phyloP scores from a whole-genome alignment of 2,888 invertebrate species.

The Cremastinae sp. region DNA sequence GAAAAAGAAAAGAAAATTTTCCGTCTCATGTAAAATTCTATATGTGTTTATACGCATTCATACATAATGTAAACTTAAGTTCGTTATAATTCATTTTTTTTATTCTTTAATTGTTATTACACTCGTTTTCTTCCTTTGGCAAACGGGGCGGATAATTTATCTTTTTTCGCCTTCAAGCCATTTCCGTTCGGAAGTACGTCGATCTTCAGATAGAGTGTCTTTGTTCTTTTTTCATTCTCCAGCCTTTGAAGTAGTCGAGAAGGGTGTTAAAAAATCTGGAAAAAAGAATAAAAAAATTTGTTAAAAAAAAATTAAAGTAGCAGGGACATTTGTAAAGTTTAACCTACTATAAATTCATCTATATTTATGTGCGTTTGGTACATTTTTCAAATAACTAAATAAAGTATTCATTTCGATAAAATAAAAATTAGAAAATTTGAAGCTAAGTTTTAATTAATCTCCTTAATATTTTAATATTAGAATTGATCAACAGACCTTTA shows the following conservation, averaged over 20 bases:
- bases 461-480: neutral
- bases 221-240: conserved; percentile 30
- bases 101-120: conserved; percentile 53
- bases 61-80: conserved; percentile 19
- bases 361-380: too few relatives aligned
- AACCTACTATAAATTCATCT: too few relatives aligned
- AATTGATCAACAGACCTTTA: conserved; percentile 11
- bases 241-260: conserved; percentile 38
- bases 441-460: neutral
- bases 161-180: neutral
- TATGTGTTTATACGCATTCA: conserved; percentile 15
- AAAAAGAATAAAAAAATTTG: neutral
- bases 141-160: conserved; percentile 2
- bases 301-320: neutral
- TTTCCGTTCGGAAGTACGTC: conserved; percentile 13
- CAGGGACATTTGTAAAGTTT: too few relatives aligned
- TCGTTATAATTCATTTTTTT: conserved; percentile 40
- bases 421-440: neutral
- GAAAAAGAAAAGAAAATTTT: too few relatives aligned
- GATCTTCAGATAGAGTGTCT: conserved; percentile 7
- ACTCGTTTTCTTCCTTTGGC: conserved; percentile 45
- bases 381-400: too few relatives aligned
- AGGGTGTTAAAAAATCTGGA: conserved; percentile 43
- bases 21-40: conserved; percentile 47
- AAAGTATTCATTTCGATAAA: neutral